Conservation (phyloP, 2,888 invertebrate genomes). For the Parochlus steinenii region DNA sequence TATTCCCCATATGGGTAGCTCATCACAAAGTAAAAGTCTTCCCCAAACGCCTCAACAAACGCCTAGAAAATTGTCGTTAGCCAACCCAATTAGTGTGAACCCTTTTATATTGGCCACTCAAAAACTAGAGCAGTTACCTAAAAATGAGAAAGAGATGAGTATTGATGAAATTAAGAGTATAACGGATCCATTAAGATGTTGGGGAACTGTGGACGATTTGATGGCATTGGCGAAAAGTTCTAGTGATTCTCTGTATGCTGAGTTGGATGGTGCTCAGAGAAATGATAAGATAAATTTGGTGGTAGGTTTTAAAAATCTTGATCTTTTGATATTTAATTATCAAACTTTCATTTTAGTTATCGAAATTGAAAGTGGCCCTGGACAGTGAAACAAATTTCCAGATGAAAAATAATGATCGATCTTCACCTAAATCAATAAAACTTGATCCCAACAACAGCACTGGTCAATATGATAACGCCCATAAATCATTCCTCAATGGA, state of each 20-base stretch:
- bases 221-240: constrained; percentile 80
- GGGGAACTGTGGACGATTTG: constrained; percentile 49
- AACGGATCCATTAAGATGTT: constrained; percentile 24
- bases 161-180: constrained; percentile 24
- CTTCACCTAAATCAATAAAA: too few species aligned
- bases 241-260: constrained; percentile 63
- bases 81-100: constrained; percentile 33
- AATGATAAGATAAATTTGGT: constrained; percentile 68
- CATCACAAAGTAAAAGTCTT: constrained; percentile 42
- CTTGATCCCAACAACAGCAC: too few species aligned
- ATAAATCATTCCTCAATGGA: constrained; percentile 30
- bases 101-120: constrained; percentile 34
- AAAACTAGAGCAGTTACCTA: constrained; percentile 23
- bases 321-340: neutral
- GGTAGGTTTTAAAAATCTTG: constrained; percentile 37
- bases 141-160: constrained; percentile 19
- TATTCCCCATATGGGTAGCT: constrained; percentile 39
- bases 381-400: constrained; percentile 44
- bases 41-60: constrained; percentile 64
- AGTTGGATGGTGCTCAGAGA: constrained; percentile 48
- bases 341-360: constrained; percentile 37
- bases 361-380: constrained; percentile 55
- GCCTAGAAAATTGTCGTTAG: constrained; percentile 51
- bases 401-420: constrained; percentile 6
- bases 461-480: constrained; percentile 28